Evolutionary conservation across 2,797 vertebrate genomes (phyloP).

Genomic region (Lacerta bilineata): DNA sequence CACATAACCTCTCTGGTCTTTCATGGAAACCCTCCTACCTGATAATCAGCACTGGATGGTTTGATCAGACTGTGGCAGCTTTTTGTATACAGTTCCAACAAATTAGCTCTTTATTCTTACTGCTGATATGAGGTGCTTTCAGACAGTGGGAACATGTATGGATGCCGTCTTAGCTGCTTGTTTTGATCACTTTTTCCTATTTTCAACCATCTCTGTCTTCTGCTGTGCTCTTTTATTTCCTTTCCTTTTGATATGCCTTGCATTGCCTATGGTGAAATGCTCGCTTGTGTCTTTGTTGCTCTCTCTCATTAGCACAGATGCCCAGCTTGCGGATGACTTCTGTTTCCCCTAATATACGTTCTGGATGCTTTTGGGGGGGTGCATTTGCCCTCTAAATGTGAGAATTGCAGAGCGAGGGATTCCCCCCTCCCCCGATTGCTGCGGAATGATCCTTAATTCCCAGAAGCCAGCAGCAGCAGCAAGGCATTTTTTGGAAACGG

Average conservation of each 20-base stretch:
- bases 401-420: neutral
- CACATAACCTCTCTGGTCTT: neutral
- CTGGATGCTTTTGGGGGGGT: neutral
- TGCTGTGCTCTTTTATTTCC: neutral
- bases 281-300: neutral
- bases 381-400: neutral
- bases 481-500: neutral
- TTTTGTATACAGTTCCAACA: neutral
- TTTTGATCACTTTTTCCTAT: neutral
- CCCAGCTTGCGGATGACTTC: neutral
- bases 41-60: neutral
- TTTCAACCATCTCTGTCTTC: neutral
- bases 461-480: neutral
- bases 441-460: neutral
- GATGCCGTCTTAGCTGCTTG: neutral
- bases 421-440: fast-evolving
- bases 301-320: conserved; percentile 3
- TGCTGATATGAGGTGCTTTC: neutral
- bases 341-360: neutral
- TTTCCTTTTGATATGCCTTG: neutral
- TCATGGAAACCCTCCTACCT: neutral
- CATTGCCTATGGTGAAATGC: neutral
- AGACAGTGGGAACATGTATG: neutral
- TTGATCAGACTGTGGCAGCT: too few relatives aligned
- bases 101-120: neutral